A percentile compares a stretch with the other conserved stretches of the same genome.
Evolutionary conservation across 2,113 vertebrate genomes (phyloP).

Genomic region (Gopherus evgoodei): DNA sequence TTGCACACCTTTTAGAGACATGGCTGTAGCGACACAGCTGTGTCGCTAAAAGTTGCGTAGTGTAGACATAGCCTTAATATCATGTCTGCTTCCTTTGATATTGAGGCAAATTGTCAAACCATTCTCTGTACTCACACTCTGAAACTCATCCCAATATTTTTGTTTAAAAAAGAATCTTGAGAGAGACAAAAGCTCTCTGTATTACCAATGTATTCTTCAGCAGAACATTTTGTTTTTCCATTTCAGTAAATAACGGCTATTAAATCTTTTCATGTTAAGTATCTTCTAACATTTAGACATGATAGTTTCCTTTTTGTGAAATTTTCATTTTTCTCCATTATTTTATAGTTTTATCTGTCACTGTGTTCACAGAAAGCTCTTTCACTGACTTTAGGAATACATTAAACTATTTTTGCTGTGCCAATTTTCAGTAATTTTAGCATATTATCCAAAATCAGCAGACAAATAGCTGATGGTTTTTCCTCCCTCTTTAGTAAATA

Average conservation of each 20-base stretch:
- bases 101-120: conserved; percentile 70
- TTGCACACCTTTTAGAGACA: no score
- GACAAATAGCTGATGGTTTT: conserved; percentile 31
- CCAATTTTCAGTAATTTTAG: conserved; percentile 9
- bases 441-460: conserved; percentile 31
- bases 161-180: conserved; percentile 78
- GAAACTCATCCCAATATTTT: conserved; percentile 70
- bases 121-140: conserved; percentile 68
- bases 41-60: no score
- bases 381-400: conserved; percentile 37
- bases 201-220: conserved; percentile 72
- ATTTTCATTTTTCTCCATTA: conserved; percentile 49
- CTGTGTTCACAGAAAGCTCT: conserved; percentile 19
- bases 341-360: conserved; percentile 42
- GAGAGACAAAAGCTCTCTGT: conserved; percentile 66
- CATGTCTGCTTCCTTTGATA: conserved; percentile 66
- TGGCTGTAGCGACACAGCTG: no score
- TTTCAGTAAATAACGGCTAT: conserved; percentile 75
- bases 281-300: conserved; percentile 52
- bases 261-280: conserved; percentile 71
- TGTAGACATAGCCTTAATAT: conserved; percentile 46
- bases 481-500: conserved; percentile 14
- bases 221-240: conserved; percentile 77
- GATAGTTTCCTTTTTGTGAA: conserved; percentile 54
- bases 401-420: conserved; percentile 42